Percentiles rank a stretch among this genome's conserved stretches.
Evolutionary conservation across 2,888 invertebrate species (phyloP).

Genomic region (Aphodius granarius): DNA sequence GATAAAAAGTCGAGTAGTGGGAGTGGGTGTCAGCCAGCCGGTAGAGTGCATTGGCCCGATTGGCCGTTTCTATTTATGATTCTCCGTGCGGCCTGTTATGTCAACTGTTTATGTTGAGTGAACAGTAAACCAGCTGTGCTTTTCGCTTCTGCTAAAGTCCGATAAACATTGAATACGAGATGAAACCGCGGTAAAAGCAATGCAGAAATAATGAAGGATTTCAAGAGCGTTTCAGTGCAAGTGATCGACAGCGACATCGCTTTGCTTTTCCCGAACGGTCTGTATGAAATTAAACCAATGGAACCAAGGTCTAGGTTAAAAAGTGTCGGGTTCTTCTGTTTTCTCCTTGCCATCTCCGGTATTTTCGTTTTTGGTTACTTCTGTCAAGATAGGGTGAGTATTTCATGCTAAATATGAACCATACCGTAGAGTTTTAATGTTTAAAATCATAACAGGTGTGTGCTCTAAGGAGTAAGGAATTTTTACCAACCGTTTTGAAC

Average conservation of each 20-base stretch:
- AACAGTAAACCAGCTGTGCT: background rate
- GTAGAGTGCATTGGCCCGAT: background rate
- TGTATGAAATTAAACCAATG: constrained; percentile 83
- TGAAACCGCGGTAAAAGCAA: background rate
- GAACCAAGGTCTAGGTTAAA: constrained; percentile 78
- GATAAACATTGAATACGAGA: background rate
- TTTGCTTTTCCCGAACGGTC: constrained; percentile 74
- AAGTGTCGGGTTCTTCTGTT: constrained; percentile 79
- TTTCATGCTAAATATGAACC: too few species aligned
- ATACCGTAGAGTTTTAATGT: constrained; percentile 16
- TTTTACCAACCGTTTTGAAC: constrained; percentile 35
- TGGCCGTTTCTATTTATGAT: background rate
- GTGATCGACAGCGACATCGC: constrained; percentile 80
- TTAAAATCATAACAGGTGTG: constrained; percentile 61
- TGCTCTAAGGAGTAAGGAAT: constrained; percentile 66
- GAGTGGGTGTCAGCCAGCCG: background rate
- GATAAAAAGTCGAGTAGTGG: background rate
- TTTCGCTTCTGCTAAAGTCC: background rate
- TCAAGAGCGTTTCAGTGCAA: constrained; percentile 74
- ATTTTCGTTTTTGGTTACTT: constrained; percentile 89
- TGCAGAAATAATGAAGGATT: constrained; percentile 53
- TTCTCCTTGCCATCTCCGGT: constrained; percentile 80
- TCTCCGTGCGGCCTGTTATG: background rate
- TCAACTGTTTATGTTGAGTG: background rate
- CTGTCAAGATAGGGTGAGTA: constrained; percentile 82